Evolutionary conservation across 1,140 invertebrate species (phyloP), one percentile per base, ranked within the genome.

Genomic region (Orussus abietinus): DNA sequence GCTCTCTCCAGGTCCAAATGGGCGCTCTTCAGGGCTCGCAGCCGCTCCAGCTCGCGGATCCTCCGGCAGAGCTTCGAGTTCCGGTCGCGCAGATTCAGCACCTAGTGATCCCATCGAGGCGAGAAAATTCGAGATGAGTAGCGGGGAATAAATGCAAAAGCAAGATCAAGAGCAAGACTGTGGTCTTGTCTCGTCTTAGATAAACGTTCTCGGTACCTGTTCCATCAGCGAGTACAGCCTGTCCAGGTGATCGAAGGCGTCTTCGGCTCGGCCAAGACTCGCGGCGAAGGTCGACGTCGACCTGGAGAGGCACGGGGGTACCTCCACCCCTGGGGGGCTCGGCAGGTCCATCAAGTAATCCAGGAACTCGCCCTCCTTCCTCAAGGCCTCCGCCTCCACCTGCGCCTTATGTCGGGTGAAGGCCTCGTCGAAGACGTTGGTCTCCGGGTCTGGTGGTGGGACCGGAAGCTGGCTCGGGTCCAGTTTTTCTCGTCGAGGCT

Each of bases 161-260:
- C n/a, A n/a, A n/a, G n/a, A n/a, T n/a, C n/a, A n/a, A n/a, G n/a
- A n/a, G n/a, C n/a, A n/a, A n/a, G n/a, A n/a, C n/a, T n/a, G n/a
- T n/a, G n/a, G n/a, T n/a, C n/a, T n/a, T n/a, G n/a, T n/a, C n/a
- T n/a, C n/a, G n/a, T n/a, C n/a, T n/a, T n/a, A n/a, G n/a, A n/a
- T n/a, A n/a, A n/a, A n/a, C n/a, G n/a, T n/a, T n/a, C n/a, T n/a
- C n/a, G n/a, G n/a, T n/a, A n/a, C 52, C 51, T 89, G 83, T 51
- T 89, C 84, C 64, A 89, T 79, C 5, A 90, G 64, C 34, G 80
- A 77, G 48, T 87, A 80, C 3, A 90, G 64, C 45, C 86, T 83
- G 49, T 88, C 86, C 42, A 90, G 60, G 56, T 90, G 86, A 51
- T 88, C 84, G 18, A 90, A 75, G 3, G 79, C 74, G 35, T 81